A percentile compares a stretch with the other conserved stretches of the same genome.
Evolutionary conservation across 2,888 invertebrate species (phyloP).

Genomic region (Ceratothoa steindachneri): DNA sequence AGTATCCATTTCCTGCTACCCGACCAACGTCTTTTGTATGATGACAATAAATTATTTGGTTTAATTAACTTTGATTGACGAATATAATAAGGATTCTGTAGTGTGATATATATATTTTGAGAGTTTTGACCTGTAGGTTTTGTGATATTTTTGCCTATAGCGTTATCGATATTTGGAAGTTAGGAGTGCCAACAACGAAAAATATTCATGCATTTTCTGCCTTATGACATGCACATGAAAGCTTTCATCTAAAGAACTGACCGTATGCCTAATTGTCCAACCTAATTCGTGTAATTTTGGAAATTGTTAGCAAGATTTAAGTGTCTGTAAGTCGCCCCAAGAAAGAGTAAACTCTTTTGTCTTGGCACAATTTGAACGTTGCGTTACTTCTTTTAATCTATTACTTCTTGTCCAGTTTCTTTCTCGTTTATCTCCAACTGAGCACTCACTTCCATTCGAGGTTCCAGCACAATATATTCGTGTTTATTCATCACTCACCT

Average conservation of each 20-base stretch:
- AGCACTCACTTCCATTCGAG: background rate
- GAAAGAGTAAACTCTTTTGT: background rate
- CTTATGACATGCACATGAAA: background rate
- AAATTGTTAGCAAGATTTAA: background rate
- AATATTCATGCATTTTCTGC: background rate
- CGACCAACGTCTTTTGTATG: background rate
- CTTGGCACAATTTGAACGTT: background rate
- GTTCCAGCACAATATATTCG: background rate
- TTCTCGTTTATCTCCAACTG: background rate
- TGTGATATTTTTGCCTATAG: constrained; percentile 11
- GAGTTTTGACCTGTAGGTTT: background rate
- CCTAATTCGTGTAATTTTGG: background rate
- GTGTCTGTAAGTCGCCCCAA: background rate
- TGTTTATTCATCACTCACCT: constrained; percentile 3
- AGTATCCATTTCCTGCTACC: background rate
- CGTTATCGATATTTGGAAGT: background rate
- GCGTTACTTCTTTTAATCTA: background rate
- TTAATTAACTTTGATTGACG: background rate
- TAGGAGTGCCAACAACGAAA: background rate
- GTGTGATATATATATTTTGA: constrained; percentile 1
- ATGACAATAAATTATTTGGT: background rate
- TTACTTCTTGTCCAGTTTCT: background rate
- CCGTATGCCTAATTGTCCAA: background rate
- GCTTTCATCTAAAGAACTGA: background rate
- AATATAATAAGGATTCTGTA: constrained; percentile 2